Evolutionary conservation across 2,888 invertebrate genomes (phyloP).

Genomic region (Spodoptera picta): DNA sequence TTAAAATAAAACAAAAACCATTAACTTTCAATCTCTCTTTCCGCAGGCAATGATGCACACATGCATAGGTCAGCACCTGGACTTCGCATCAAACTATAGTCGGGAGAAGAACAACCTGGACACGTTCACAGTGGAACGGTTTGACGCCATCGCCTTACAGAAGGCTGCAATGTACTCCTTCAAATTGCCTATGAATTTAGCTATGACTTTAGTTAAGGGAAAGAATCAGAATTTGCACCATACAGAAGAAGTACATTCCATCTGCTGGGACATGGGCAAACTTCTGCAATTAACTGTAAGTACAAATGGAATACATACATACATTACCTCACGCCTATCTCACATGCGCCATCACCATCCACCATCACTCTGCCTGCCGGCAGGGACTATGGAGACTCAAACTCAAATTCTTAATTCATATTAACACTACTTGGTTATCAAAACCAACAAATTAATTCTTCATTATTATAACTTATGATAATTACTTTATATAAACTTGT

Average conservation of each 20-base stretch:
- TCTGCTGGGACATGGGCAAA: slow-evolving; percentile 24
- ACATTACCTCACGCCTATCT: too few species aligned
- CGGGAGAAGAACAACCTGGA: slow-evolving; percentile 37
- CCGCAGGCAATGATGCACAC: slow-evolving; percentile 28
- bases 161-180: slow-evolving; percentile 27
- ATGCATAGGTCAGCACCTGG: slow-evolving; percentile 30
- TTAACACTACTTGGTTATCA: too few species aligned
- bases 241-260: slow-evolving; percentile 1
- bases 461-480: too few species aligned
- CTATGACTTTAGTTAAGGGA: slow-evolving; percentile 15
- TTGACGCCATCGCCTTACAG: slow-evolving; percentile 25
- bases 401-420: too few species aligned
- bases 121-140: slow-evolving; percentile 29
- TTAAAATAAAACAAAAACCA: too few species aligned
- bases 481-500: too few species aligned
- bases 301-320: neutral
- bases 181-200: slow-evolving; percentile 19
- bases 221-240: neutral
- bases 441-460: neutral
- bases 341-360: too few species aligned
- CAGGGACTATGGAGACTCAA: too few species aligned
- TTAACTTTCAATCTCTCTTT: neutral
- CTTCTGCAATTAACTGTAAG: slow-evolving; percentile 27
- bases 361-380: too few species aligned
- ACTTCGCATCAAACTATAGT: slow-evolving; percentile 12